These are phyloP conservation scores for Sialis lutaria DNA, from an alignment of 2,888 invertebrate genomes.

Conservation along the genomic window DNA sequence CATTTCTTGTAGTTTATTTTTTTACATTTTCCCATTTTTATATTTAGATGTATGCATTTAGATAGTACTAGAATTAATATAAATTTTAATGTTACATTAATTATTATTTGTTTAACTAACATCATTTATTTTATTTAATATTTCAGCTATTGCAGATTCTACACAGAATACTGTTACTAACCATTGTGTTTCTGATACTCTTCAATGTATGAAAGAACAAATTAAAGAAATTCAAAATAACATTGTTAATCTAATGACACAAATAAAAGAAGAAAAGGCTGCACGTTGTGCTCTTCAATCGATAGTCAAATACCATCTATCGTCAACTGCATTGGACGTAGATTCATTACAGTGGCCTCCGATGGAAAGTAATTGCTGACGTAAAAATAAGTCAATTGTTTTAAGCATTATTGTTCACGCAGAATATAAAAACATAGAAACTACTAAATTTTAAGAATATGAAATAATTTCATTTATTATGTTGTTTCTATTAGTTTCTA, in stretches of 20 bases:
- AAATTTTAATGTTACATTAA: not conserved
- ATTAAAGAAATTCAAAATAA: slow-evolving; percentile 22
- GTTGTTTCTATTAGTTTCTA: too few species aligned
- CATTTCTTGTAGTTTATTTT: not conserved
- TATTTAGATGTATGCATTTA: not conserved
- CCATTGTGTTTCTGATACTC: slow-evolving; percentile 10
- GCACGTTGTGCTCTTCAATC: slow-evolving; percentile 21
- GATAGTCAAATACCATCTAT: slow-evolving; percentile 18
- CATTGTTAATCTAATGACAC: slow-evolving; percentile 19
- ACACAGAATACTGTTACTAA: not conserved
- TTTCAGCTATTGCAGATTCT: slow-evolving; percentile 4
- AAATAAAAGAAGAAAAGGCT: slow-evolving; percentile 22
- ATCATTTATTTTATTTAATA: not conserved
- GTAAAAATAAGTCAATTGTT: too few species aligned
- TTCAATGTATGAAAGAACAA: slow-evolving; percentile 14
- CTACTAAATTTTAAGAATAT: too few species aligned
- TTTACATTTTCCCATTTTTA: not conserved
- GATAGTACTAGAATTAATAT: not conserved
- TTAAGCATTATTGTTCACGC: too few species aligned
- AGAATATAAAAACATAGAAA: too few species aligned
- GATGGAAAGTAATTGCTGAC: not conserved
- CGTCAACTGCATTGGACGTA: slow-evolving; percentile 18
- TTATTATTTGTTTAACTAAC: not conserved
- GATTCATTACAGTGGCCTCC: slow-evolving; percentile 22
- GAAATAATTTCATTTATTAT: too few species aligned